phyloP scores from a whole-genome alignment of 1,140 invertebrate species.

The Archivesica marissinica region DNA sequence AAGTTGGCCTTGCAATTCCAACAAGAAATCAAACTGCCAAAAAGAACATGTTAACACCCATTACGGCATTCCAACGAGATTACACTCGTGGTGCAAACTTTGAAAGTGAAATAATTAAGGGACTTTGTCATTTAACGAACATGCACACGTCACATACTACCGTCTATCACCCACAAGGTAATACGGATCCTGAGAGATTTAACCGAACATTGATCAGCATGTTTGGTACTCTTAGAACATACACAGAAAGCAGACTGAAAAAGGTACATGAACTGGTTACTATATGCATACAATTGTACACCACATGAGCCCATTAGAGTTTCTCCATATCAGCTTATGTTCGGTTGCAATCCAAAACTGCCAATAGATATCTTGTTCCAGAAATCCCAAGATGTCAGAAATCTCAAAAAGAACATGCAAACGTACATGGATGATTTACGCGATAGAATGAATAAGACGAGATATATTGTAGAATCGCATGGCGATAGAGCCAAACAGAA shows the following conservation, averaged over 20 bases:
- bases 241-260: conserved; percentile 32
- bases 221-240: conserved; percentile 14
- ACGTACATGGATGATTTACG: conserved; percentile 38
- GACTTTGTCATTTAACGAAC: conserved; percentile 30
- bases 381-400: not conserved
- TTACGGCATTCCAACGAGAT: conserved; percentile 42
- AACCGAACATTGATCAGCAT: conserved; percentile 24
- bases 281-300: conserved; percentile 33
- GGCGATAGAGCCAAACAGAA: no score
- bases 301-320: conserved; percentile 18
- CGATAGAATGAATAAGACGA: conserved; percentile 36
- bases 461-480: no score
- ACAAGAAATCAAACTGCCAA: conserved; percentile 59
- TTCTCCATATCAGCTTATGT: conserved; percentile 26
- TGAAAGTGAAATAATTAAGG: conserved; percentile 49
- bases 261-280: no score
- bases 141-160: not conserved
- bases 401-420: not conserved
- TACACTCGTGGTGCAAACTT: conserved; percentile 59
- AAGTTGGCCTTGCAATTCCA: conserved; percentile 46
- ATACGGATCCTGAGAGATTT: not conserved
- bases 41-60: conserved; percentile 32
- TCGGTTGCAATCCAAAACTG: conserved; percentile 4
- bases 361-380: conserved; percentile 30
- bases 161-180: conserved; percentile 7